Evolutionary conservation across 2,113 vertebrate genomes (phyloP).

Genomic region (Rhynchopsitta pachyrhyncha): DNA sequence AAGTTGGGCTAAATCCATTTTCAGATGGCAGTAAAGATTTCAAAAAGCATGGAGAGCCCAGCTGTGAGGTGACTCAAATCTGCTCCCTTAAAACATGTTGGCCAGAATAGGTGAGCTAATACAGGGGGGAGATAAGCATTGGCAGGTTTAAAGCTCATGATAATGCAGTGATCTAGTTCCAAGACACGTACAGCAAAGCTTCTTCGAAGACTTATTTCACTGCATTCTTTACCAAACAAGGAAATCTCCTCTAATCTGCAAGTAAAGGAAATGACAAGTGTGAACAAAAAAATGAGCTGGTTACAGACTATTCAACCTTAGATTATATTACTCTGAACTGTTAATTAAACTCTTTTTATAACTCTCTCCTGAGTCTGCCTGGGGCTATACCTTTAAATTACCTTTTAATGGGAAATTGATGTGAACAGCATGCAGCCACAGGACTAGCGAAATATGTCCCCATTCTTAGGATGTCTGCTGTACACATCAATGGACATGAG

Average conservation of each 20-base stretch:
- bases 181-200: neutral
- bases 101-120: neutral
- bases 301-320: constrained; percentile 51
- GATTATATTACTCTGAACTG: constrained; percentile 64
- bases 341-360: constrained; percentile 72
- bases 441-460: constrained; percentile 45
- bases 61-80: neutral
- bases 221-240: constrained; percentile 45
- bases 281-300: constrained; percentile 39
- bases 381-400: constrained; percentile 55
- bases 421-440: constrained; percentile 54
- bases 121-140: neutral
- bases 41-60: neutral
- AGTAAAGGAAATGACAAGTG: constrained; percentile 49
- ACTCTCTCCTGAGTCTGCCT: constrained; percentile 45
- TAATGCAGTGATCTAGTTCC: neutral
- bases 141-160: neutral
- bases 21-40: neutral
- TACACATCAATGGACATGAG: constrained; percentile 50
- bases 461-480: constrained; percentile 31
- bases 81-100: neutral
- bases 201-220: constrained; percentile 45
- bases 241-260: constrained; percentile 55
- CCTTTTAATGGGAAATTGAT: constrained; percentile 60
- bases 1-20: neutral